These are phyloP conservation scores for Liparis tanakae DNA, from an alignment of 2,797 vertebrate species.

Conservation along the genomic window DNA sequence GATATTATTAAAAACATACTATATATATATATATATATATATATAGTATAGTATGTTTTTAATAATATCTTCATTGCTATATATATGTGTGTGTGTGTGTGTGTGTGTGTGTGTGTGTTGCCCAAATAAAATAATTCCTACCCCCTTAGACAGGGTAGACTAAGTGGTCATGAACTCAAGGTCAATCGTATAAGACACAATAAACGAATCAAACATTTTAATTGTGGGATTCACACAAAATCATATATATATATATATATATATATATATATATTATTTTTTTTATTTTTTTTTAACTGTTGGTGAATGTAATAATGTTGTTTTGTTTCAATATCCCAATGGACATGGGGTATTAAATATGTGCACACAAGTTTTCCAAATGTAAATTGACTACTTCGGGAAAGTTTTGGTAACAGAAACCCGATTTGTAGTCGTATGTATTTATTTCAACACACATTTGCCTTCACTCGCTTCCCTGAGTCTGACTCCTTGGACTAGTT, in stretches of 20 bases:
- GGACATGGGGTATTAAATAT: neutral
- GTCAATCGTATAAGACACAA: neutral
- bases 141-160: neutral
- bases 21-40: too few relatives aligned
- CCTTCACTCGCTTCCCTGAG: neutral
- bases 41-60: too few relatives aligned
- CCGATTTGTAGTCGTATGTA: neutral
- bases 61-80: too few relatives aligned
- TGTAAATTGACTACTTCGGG: neutral
- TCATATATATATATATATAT: too few relatives aligned
- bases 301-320: neutral
- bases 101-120: too few relatives aligned
- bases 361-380: neutral
- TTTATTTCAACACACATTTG: conserved; percentile 14
- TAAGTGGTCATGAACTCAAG: too few relatives aligned
- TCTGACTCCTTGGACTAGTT: conserved; percentile 70
- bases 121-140: neutral
- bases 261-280: too few relatives aligned
- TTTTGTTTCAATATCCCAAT: neutral
- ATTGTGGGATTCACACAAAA: neutral
- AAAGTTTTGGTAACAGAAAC: neutral
- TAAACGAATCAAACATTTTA: neutral
- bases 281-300: too few relatives aligned
- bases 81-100: too few relatives aligned
- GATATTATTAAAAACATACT: neutral